Percentiles rank a stretch among this genome's conserved stretches.
Conservation (phyloP, 1,140 invertebrate genomes). For the Zaprionus ornatus region DNA sequence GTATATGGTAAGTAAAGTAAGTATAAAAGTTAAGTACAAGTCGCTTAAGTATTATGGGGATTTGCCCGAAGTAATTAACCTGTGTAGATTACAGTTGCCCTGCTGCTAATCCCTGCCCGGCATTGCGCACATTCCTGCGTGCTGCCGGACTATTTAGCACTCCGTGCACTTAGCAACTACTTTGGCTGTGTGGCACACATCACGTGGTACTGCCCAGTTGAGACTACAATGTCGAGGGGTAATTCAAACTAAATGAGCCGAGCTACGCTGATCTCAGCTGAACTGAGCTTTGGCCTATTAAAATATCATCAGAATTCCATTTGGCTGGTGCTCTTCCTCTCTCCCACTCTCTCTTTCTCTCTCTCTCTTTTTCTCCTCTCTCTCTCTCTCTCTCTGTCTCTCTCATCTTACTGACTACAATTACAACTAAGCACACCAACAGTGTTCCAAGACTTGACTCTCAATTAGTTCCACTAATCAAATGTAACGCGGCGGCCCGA, state of each 20-base stretch:
- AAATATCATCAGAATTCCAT: slow-evolving; percentile 24
- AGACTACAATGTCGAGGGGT: slow-evolving; percentile 1
- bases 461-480: slow-evolving; percentile 71
- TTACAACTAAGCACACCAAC: slow-evolving; percentile 69
- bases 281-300: slow-evolving; percentile 16
- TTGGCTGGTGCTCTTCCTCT: not conserved
- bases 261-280: not conserved
- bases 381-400: not conserved
- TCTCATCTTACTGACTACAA: slow-evolving; percentile 7
- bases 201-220: slow-evolving; percentile 3
- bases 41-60: slow-evolving; percentile 38
- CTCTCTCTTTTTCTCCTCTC: not conserved
- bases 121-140: slow-evolving; percentile 11
- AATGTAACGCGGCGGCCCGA: slow-evolving; percentile 42
- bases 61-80: slow-evolving; percentile 45
- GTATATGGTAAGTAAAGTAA: not conserved
- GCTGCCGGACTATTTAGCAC: not conserved
- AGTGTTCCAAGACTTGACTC: slow-evolving; percentile 76
- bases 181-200: not conserved
- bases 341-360: not conserved
- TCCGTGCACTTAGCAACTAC: not conserved
- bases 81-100: slow-evolving; percentile 25
- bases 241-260: slow-evolving; percentile 8
- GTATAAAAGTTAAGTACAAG: slow-evolving; percentile 43
- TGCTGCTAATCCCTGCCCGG: slow-evolving; percentile 7